Conservation (phyloP, 2,888 invertebrate species). For the Hesperia comma region DNA sequence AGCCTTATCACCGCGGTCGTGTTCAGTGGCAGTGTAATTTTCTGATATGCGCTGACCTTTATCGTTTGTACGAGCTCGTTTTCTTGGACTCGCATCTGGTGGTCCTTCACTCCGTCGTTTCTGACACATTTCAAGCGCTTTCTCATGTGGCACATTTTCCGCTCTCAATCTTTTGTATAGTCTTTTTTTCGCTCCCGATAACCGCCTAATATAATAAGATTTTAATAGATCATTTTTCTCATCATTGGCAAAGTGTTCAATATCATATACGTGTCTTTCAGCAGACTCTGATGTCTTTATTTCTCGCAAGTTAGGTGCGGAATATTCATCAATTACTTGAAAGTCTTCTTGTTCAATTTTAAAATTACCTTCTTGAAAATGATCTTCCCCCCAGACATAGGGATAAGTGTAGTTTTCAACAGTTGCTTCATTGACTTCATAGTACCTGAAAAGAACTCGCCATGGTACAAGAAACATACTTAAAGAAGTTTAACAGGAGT, state of each 20-base stretch:
- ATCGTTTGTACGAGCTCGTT: too few relatives aligned
- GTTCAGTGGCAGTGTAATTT: not conserved
- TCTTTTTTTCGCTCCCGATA: not conserved
- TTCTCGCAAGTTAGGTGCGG: not conserved
- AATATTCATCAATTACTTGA: not conserved
- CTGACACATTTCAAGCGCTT: slow-evolving; percentile 5
- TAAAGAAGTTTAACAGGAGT: too few relatives aligned
- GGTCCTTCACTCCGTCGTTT: slow-evolving; percentile 3
- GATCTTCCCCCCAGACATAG: not conserved
- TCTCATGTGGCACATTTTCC: not conserved
- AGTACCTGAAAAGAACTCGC: slow-evolving; percentile 9
- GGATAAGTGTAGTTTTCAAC: too few relatives aligned
- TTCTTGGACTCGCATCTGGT: not conserved
- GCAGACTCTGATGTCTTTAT: not conserved
- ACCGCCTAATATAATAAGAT: too few relatives aligned
- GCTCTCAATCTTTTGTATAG: slow-evolving; percentile 1
- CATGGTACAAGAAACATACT: slow-evolving; percentile 9
- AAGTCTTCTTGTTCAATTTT: not conserved
- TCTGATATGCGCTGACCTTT: not conserved
- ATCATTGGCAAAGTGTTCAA: too few relatives aligned
- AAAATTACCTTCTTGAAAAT: not conserved
- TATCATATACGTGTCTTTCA: not conserved
- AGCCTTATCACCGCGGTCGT: not conserved
- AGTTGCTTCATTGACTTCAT: not conserved
- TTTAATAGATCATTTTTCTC: too few relatives aligned